Conservation (phyloP, 1,140 invertebrate species). For the Aphidius ervi region DNA sequence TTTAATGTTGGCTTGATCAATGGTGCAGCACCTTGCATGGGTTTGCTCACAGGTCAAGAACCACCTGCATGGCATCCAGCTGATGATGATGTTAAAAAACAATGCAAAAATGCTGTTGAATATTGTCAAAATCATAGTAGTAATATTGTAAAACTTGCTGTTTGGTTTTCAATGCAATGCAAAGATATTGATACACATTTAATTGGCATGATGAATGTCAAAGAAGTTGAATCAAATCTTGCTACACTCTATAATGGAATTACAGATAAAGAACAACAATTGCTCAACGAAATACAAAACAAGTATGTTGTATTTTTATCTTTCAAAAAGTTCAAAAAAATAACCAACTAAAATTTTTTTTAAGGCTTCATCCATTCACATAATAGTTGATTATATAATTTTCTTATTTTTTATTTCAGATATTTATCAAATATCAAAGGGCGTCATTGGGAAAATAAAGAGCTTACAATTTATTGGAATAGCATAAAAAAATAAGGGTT, state of each 20-base stretch:
- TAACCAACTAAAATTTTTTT: neutral
- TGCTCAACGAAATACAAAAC: conserved; percentile 58
- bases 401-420: conserved; percentile 6
- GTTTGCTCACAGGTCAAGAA: conserved; percentile 71
- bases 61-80: conserved; percentile 84
- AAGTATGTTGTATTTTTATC: conserved; percentile 54
- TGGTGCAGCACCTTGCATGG: conserved; percentile 76
- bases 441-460: conserved; percentile 18
- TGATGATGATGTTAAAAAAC: conserved; percentile 60
- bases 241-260: conserved; percentile 59
- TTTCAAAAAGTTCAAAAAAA: neutral
- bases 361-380: neutral
- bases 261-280: conserved; percentile 57
- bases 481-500: neutral
- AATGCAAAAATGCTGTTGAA: conserved; percentile 58
- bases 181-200: conserved; percentile 60
- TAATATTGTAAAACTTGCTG: conserved; percentile 68
- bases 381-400: neutral
- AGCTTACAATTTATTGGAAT: neutral
- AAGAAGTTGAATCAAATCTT: conserved; percentile 62
- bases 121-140: conserved; percentile 64
- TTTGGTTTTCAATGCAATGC: conserved; percentile 61
- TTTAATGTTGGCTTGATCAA: conserved; percentile 76
- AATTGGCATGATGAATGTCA: conserved; percentile 64
- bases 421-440: conserved; percentile 14